These are phyloP conservation scores for Zoanthus solanderi DNA, from an alignment of 92 coral and sea anemone genomes.

Conservation along the genomic window DNA sequence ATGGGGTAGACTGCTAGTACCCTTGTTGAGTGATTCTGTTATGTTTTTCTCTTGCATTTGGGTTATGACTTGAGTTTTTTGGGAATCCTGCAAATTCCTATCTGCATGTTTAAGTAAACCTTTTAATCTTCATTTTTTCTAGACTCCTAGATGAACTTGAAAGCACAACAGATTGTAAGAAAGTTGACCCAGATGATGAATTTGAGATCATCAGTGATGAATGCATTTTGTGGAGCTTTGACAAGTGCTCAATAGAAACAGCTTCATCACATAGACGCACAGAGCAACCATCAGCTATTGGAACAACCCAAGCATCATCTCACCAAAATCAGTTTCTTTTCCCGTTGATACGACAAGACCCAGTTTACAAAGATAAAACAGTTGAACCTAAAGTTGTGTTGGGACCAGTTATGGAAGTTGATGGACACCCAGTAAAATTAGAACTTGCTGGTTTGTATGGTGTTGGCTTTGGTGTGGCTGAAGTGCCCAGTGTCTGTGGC, in stretches of 20 bases:
- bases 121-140: not conserved
- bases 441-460: constrained; percentile 81
- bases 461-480: constrained; percentile 79
- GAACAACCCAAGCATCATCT: constrained; percentile 8
- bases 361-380: constrained; percentile 75
- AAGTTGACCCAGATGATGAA: constrained; percentile 32
- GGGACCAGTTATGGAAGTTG: constrained; percentile 84
- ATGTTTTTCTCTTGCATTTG: too few species aligned
- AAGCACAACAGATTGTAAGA: not conserved
- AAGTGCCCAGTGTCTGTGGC: constrained; percentile 63
- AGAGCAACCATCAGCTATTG: constrained; percentile 32
- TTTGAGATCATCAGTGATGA: constrained; percentile 73
- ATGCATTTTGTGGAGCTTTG: constrained; percentile 90
- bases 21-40: too few species aligned
- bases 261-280: not conserved
- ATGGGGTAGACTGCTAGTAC: too few species aligned
- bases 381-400: constrained; percentile 82
- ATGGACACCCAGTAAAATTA: constrained; percentile 91
- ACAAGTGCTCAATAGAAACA: constrained; percentile 49
- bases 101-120: not conserved
- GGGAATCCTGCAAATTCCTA: too few species aligned
- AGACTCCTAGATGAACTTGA: constrained; percentile 35
- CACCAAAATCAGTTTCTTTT: constrained; percentile 60
- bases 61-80: too few species aligned
- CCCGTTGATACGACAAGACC: constrained; percentile 76